Evolutionary conservation across 2,888 invertebrate genomes (phyloP).

Genomic region (Lepidonotus clava): DNA sequence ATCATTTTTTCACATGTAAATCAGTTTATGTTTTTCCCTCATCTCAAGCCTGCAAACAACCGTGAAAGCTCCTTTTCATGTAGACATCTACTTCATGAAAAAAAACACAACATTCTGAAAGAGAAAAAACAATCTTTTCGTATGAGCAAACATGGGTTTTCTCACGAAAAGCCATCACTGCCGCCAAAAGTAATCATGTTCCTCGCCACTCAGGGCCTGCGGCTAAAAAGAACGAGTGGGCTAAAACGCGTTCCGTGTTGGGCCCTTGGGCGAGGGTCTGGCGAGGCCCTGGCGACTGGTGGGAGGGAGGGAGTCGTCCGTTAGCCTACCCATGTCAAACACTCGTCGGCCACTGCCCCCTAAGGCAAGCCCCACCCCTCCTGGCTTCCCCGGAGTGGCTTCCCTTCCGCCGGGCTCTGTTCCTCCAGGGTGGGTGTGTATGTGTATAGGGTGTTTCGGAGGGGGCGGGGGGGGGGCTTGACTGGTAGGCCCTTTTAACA

Average conservation of each 20-base stretch:
- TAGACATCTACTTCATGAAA: background rate
- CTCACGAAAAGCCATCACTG: constrained; percentile 28
- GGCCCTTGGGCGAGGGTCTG: background rate
- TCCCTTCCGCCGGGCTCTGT: too few species aligned
- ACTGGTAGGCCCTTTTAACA: too few species aligned
- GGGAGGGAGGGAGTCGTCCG: background rate
- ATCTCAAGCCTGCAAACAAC: background rate
- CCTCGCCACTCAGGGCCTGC: background rate
- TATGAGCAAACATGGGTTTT: background rate
- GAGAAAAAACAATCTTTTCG: background rate
- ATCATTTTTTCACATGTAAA: background rate
- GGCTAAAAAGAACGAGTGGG: background rate
- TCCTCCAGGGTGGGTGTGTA: too few species aligned
- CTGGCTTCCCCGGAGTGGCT: too few species aligned
- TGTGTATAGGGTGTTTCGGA: too few species aligned
- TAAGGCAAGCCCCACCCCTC: background rate
- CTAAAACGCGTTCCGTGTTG: constrained; percentile 23
- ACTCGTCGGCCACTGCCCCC: constrained; percentile 1
- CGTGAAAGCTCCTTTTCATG: background rate
- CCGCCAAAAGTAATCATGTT: constrained; percentile 24
- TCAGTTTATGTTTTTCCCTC: background rate
- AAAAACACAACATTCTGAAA: background rate
- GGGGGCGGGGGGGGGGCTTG: too few species aligned
- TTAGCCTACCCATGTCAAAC: constrained; percentile 34
- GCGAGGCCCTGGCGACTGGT: background rate